Base-by-base conservation (phyloP, 2,888 invertebrate genomes). In the Drosophila nigricruria region DNA sequence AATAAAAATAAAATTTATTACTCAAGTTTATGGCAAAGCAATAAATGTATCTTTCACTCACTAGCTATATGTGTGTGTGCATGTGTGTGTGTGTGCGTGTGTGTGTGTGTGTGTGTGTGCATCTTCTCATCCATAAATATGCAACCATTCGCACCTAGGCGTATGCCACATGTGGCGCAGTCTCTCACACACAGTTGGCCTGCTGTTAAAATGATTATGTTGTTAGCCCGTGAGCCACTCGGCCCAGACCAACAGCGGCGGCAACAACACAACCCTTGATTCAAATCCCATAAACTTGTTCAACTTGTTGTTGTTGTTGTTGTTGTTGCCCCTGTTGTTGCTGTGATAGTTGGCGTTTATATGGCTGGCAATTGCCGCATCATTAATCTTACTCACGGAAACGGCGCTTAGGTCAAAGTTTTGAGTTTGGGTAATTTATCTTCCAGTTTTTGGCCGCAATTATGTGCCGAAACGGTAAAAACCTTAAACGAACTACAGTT, bases 321-420 rank as follows among this genome's bases (percentile, higher is more conserved):
- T 50, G 50, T 10, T 36, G 34, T 12, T 65, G 49, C 10, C 62
- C 66, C 38, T 64, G 69, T 47, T 67, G 63, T 34, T 62, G 64
- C 63, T 81, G 71, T 68, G 82, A 81, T 81, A 79, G 79, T 79
- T 82, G 78, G 76, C 82, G 78, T 77, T 85, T 86, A 82, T 85
- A 70, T 74, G 82, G 86, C 78, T 82, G 80, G 86, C 83, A 75
- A 79, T 75, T 74, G 79, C 75, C 73, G 80, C 80, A 80, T 80
- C 80, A 90, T 86, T 86, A 90, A 86, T 86, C 86, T 86, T 86
- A 86, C 87, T 86, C 89, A 90, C 83, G 86, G 90, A 90, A 88
- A 86, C 80, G 87, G 87, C 90, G 89, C 90, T 86, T 85, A 82
- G 86, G 86, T 86, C 86, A 86, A 90, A 90, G 86, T 86, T 90